Evolutionary conservation across 1,140 invertebrate species (phyloP).

Genomic region (Ceratosolen fusciceps): DNA sequence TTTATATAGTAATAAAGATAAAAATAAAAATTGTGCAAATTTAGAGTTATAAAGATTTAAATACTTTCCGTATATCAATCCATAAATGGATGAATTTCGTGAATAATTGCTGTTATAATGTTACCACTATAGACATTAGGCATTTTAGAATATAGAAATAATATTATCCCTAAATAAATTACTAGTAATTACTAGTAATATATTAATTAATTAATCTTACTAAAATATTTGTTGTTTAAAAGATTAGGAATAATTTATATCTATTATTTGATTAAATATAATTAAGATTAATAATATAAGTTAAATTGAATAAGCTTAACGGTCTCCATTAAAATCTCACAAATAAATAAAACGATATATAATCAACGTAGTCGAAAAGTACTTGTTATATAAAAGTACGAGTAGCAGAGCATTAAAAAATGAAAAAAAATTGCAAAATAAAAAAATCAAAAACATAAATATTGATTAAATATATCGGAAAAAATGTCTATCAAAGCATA

Average conservation of each 20-base stretch:
- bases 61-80: neutral
- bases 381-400: conserved; percentile 48
- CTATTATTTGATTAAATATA: neutral
- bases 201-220: neutral
- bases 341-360: neutral
- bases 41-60: neutral
- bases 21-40: conserved; percentile 19
- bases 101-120: neutral
- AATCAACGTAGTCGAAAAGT: conserved; percentile 45
- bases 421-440: conserved; percentile 41
- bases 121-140: neutral
- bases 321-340: neutral
- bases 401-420: conserved; percentile 49
- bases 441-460: conserved; percentile 5
- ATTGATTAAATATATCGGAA: neutral
- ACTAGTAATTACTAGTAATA: neutral
- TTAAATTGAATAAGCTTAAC: neutral
- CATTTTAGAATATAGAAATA: neutral
- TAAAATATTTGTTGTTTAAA: too few species aligned
- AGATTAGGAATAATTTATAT: conserved; percentile 1
- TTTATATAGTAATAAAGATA: neutral
- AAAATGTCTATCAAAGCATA: neutral
- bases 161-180: neutral
- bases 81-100: neutral
- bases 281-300: too few species aligned